These are phyloP conservation scores for Thysanoteuthis rhombus DNA, from an alignment of 2,888 invertebrate genomes.

Conservation along the genomic window DNA sequence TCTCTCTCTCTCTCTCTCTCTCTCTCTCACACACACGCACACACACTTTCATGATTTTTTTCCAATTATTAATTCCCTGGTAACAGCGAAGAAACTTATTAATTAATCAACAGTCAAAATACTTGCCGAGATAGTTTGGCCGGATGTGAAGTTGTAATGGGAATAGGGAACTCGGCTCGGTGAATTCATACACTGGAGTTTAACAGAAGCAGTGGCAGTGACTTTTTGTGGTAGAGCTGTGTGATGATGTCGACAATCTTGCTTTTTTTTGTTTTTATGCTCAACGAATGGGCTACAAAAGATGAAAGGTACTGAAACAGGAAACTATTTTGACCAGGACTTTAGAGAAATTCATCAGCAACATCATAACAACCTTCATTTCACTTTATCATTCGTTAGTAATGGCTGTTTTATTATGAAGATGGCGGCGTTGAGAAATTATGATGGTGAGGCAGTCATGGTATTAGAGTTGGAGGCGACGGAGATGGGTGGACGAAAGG, in stretches of 20 bases:
- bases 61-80: not conserved
- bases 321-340: not conserved
- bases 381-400: not conserved
- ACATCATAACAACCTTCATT: not conserved
- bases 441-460: not conserved
- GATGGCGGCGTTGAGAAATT: not conserved
- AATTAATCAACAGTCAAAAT: not conserved
- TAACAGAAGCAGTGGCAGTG: not conserved
- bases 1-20: not conserved
- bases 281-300: not conserved
- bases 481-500: not conserved
- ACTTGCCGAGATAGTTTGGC: not conserved
- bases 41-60: not conserved
- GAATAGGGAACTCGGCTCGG: not conserved
- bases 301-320: not conserved
- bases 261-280: not conserved
- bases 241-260: not conserved
- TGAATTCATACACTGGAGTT: not conserved
- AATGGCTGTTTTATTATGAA: not conserved
- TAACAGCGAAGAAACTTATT: not conserved
- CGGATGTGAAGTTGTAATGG: not conserved
- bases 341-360: not conserved
- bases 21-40: not conserved
- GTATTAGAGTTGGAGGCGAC: not conserved
- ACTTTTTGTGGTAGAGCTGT: not conserved